These are phyloP conservation scores for Drosophila grimshawi DNA, from an alignment of 1,140 invertebrate species.

Conservation along the genomic window DNA sequence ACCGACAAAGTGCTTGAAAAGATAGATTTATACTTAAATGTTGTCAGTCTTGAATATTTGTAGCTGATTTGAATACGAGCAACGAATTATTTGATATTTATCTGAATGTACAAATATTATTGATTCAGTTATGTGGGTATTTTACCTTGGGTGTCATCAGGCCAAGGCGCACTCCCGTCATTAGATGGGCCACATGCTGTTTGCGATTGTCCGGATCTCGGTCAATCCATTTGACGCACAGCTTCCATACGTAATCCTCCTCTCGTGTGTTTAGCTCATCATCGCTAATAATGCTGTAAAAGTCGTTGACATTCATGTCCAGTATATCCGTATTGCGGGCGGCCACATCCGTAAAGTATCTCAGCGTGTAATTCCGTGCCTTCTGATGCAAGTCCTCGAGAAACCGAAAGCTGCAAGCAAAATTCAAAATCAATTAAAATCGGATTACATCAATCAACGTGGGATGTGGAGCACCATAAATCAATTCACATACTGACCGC, in stretches of 20 bases:
- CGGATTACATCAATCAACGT: slow-evolving; percentile 31
- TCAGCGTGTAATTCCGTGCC: slow-evolving; percentile 89
- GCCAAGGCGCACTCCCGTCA: slow-evolving; percentile 93
- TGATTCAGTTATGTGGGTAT: too few species aligned
- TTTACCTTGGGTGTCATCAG: slow-evolving; percentile 91
- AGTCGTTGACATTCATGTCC: slow-evolving; percentile 88
- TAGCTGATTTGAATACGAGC: too few species aligned
- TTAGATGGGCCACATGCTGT: slow-evolving; percentile 89
- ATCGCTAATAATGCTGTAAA: slow-evolving; percentile 89
- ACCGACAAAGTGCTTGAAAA: too few species aligned
- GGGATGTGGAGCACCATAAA: neutral
- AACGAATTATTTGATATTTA: too few species aligned
- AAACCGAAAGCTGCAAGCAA: slow-evolving; percentile 67
- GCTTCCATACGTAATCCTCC: slow-evolving; percentile 87
- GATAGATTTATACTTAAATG: too few species aligned
- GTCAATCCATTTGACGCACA: slow-evolving; percentile 86
- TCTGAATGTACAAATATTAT: too few species aligned
- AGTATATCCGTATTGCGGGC: slow-evolving; percentile 90
- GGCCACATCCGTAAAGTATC: slow-evolving; percentile 90
- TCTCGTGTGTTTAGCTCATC: slow-evolving; percentile 90
- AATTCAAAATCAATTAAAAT: slow-evolving; percentile 50
- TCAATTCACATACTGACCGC: slow-evolving; percentile 66
- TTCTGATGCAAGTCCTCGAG: slow-evolving; percentile 89
- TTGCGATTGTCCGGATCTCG: slow-evolving; percentile 88
- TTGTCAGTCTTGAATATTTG: too few species aligned